phyloP scores from a whole-genome alignment of 2,113 vertebrate genomes.

The Forbesichthys papilliferus region DNA sequence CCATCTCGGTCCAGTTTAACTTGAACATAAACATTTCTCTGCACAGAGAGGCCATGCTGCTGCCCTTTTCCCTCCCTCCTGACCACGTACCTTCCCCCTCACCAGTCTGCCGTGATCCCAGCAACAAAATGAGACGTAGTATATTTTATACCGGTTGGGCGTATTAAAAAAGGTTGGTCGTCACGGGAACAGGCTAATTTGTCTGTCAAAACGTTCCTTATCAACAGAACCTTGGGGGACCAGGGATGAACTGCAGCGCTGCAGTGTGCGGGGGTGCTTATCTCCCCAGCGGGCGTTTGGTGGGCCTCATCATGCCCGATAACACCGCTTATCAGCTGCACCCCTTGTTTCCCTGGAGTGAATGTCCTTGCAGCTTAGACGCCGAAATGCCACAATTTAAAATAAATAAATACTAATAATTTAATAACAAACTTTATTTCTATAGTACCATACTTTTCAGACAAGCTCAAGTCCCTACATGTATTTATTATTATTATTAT shows the following conservation, averaged over 20 bases:
- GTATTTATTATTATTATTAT: too few species aligned
- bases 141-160: too few species aligned
- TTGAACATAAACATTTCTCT: too few species aligned
- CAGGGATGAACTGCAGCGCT: slow-evolving; percentile 65
- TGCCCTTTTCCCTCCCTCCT: neutral
- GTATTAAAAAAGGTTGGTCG: slow-evolving; percentile 14
- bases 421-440: too few species aligned
- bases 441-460: too few species aligned
- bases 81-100: neutral
- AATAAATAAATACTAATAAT: too few species aligned
- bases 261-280: slow-evolving; percentile 51
- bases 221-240: slow-evolving; percentile 62
- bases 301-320: slow-evolving; percentile 44
- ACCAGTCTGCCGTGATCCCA: neutral
- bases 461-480: too few species aligned
- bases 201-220: slow-evolving; percentile 67
- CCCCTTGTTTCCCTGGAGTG: slow-evolving; percentile 51
- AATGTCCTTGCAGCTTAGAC: slow-evolving; percentile 55
- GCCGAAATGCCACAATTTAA: too few species aligned
- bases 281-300: slow-evolving; percentile 62
- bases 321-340: slow-evolving; percentile 62
- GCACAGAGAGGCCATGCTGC: too few species aligned
- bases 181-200: slow-evolving; percentile 42
- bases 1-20: too few species aligned
- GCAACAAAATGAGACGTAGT: neutral